A percentile compares a stretch with the other conserved stretches of the same genome.
These are phyloP conservation scores for Tineola bisselliella DNA, from an alignment of 2,888 invertebrate genomes.

Conservation along the genomic window DNA sequence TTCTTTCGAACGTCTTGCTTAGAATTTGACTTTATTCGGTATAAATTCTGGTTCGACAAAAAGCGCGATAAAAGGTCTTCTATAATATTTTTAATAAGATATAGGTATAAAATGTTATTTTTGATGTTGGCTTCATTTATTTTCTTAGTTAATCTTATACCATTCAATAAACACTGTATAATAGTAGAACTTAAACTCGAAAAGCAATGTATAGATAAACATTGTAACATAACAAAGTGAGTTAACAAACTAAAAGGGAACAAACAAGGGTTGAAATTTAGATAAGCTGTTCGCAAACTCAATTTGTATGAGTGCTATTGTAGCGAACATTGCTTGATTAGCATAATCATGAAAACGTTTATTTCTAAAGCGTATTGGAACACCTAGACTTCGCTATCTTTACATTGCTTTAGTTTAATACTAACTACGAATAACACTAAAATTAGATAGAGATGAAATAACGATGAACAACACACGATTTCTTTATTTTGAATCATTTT, in stretches of 20 bases:
- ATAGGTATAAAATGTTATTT: too few species aligned
- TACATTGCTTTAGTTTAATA: background rate
- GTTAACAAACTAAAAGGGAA: conserved; percentile 16
- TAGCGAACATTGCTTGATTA: conserved; percentile 13
- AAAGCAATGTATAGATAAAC: background rate
- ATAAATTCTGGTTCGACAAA: background rate
- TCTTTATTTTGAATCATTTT: too few species aligned
- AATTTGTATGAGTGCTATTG: conserved; percentile 17
- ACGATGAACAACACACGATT: too few species aligned
- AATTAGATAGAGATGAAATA: too few species aligned
- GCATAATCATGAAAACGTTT: conserved; percentile 15
- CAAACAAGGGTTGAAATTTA: conserved; percentile 17
- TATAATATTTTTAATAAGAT: too few species aligned
- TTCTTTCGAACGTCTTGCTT: background rate
- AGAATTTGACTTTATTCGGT: background rate
- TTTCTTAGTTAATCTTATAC: too few species aligned
- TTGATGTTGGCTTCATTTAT: too few species aligned
- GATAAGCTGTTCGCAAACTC: conserved; percentile 16
- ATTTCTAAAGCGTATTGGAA: conserved; percentile 6
- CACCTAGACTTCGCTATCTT: background rate
- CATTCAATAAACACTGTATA: background rate
- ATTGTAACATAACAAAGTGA: conserved; percentile 5
- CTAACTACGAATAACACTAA: background rate
- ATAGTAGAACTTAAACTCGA: background rate
- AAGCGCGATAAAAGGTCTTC: too few species aligned